phyloP scores from a whole-genome alignment of 2,113 vertebrate species.

The Phalacrocorax aristotelis region DNA sequence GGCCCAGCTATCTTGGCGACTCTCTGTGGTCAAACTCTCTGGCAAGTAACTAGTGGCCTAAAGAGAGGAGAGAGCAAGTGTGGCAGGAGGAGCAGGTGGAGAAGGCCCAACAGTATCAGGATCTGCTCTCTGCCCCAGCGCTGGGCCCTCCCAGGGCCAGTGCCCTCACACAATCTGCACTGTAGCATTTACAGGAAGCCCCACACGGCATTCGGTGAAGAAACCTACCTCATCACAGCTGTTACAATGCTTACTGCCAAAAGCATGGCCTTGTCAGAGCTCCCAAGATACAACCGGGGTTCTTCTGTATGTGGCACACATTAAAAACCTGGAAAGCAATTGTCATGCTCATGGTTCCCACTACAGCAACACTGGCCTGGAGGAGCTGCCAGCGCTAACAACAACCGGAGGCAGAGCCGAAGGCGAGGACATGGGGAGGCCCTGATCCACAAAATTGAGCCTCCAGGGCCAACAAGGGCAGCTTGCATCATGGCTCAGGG shows the following conservation, averaged over 20 bases:
- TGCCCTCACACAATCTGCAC: neutral
- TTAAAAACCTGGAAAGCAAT: constrained; percentile 50
- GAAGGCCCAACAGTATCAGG: neutral
- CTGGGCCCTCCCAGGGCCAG: neutral
- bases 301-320: neutral
- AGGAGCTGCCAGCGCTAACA: neutral
- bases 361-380: neutral
- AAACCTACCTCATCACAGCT: constrained; percentile 49
- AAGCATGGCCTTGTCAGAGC: neutral
- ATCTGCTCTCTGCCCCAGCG: neutral
- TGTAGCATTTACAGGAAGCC: neutral
- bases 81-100: neutral
- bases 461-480: neutral
- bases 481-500: neutral
- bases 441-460: neutral
- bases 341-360: neutral
- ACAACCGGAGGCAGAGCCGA: fast-evolving
- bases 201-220: neutral
- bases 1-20: constrained; percentile 99
- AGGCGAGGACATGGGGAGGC: neutral
- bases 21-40: constrained; percentile 86
- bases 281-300: neutral
- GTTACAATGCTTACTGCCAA: constrained; percentile 26
- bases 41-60: constrained; percentile 86
- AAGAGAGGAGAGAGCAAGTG: neutral